Evolutionary conservation across 2,888 invertebrate genomes (phyloP).

Genomic region (Ophraella communa): DNA sequence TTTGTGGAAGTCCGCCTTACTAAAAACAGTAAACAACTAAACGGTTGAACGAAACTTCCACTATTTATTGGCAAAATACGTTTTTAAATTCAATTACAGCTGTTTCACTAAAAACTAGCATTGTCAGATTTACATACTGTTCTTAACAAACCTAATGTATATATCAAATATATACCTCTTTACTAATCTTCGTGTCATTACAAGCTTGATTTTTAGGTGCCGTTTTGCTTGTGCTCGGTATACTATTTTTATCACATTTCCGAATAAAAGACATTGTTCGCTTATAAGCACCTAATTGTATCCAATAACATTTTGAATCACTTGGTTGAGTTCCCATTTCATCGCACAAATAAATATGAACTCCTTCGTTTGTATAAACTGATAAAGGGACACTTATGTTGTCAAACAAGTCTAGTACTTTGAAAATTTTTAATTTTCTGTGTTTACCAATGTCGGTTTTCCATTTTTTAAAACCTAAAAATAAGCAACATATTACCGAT

Average conservation of each 20-base stretch:
- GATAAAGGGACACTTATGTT: conserved; percentile 36
- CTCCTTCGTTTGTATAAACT: conserved; percentile 40
- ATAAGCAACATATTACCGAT: too few relatives aligned
- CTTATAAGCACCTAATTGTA: conserved; percentile 47
- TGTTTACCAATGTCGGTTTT: background rate
- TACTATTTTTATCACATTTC: conserved; percentile 42
- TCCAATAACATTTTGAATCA: conserved; percentile 49
- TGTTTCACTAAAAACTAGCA: too few relatives aligned
- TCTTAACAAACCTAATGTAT: too few relatives aligned
- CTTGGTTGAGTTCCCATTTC: background rate
- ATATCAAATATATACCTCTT: too few relatives aligned
- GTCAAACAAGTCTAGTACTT: background rate
- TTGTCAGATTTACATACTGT: too few relatives aligned
- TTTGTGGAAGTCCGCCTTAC: too few relatives aligned
- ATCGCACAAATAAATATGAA: conserved; percentile 50
- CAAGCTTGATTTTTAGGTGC: too few relatives aligned
- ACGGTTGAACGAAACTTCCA: too few relatives aligned
- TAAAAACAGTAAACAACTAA: too few relatives aligned
- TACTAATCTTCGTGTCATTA: background rate
- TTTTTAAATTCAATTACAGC: too few relatives aligned
- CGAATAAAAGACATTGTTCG: conserved; percentile 44
- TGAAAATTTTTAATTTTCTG: background rate
- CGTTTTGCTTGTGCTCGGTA: too few relatives aligned
- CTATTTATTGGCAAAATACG: too few relatives aligned
- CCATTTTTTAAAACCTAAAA: conserved; percentile 12